phyloP scores from a whole-genome alignment of 2,888 invertebrate genomes.

The Sphinx pinastri region DNA sequence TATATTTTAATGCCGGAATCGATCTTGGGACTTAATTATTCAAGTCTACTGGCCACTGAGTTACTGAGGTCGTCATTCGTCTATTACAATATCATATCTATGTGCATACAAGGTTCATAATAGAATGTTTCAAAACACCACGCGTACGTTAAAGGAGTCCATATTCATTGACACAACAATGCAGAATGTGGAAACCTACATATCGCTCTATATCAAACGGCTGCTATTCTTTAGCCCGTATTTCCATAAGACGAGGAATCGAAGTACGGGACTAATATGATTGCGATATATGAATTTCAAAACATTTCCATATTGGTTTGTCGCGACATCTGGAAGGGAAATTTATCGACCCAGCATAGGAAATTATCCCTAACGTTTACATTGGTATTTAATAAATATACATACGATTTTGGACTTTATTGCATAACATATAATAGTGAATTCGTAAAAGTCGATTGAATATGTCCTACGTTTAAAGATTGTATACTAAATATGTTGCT shows the following conservation, averaged over 20 bases:
- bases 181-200: conserved; percentile 7
- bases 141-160: conserved; percentile 5
- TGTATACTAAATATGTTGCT: conserved; percentile 15
- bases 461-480: neutral
- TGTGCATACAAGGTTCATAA: neutral
- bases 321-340: neutral
- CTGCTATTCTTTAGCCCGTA: conserved; percentile 5
- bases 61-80: neutral
- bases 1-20: neutral
- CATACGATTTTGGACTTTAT: neutral
- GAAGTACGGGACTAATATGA: neutral
- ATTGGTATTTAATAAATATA: neutral
- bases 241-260: conserved; percentile 1
- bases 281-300: conserved; percentile 9
- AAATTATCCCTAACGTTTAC: neutral
- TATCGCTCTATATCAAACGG: conserved; percentile 1
- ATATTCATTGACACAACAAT: neutral
- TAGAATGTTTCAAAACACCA: neutral
- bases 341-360: neutral
- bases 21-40: neutral
- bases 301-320: conserved; percentile 6
- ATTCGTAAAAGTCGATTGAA: neutral
- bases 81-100: too few relatives aligned
- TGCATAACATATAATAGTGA: neutral
- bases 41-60: neutral